Conservation (phyloP, 2,113 vertebrate species). For the Lutjanus erythropterus region DNA sequence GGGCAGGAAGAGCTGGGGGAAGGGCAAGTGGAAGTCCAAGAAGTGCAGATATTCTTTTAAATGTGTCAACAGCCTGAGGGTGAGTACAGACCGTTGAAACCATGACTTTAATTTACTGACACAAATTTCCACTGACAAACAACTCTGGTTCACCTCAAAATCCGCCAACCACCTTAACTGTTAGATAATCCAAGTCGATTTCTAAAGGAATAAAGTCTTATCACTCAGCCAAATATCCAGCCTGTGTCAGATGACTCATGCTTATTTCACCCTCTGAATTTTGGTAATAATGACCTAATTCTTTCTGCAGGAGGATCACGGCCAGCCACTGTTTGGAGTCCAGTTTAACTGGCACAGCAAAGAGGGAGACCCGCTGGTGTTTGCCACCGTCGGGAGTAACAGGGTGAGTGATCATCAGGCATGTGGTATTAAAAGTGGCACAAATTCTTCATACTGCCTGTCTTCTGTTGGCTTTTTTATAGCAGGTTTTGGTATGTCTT, state of each 20-base stretch:
- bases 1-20: slow-evolving; percentile 98
- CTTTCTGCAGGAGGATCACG: slow-evolving; percentile 92
- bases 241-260: not conserved
- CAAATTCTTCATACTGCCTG: not conserved
- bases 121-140: not conserved
- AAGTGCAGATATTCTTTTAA: slow-evolving; percentile 99
- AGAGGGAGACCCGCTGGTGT: slow-evolving; percentile 98
- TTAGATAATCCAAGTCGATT: too few species aligned
- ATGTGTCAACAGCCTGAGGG: slow-evolving; percentile 98
- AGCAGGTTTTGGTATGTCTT: too few species aligned
- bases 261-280: not conserved
- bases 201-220: not conserved
- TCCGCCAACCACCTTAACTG: too few species aligned
- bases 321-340: slow-evolving; percentile 97
- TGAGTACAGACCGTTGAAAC: slow-evolving; percentile 65
- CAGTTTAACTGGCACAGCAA: slow-evolving; percentile 99
- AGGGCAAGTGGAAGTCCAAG: slow-evolving; percentile 99
- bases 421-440: not conserved
- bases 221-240: not conserved
- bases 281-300: fast-evolving
- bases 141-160: not conserved
- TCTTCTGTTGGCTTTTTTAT: not conserved
- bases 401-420: slow-evolving; percentile 84
- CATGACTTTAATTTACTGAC: not conserved
- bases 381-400: slow-evolving; percentile 98